Percentiles rank a stretch among this genome's conserved stretches.
These are phyloP conservation scores for Globicephala melas DNA, from an alignment of 2,113 vertebrate species.

Conservation along the genomic window DNA sequence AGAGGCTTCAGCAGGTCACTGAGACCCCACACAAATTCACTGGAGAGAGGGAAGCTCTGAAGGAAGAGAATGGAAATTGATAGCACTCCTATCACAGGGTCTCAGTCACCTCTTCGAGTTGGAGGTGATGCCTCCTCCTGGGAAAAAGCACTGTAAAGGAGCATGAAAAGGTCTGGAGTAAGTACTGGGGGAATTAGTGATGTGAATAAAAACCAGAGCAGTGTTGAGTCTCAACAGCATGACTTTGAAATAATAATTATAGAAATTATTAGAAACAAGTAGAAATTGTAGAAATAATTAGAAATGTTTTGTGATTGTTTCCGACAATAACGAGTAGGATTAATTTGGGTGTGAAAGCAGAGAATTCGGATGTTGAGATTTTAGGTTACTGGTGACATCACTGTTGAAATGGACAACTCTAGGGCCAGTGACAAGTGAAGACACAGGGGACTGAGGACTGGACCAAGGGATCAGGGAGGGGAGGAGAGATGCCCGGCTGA, in stretches of 20 bases:
- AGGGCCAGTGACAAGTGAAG: not conserved
- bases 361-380: slow-evolving; percentile 4
- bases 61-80: not conserved
- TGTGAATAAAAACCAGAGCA: not conserved
- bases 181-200: not conserved
- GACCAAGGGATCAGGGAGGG: not conserved
- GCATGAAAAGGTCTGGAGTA: not conserved
- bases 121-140: not conserved
- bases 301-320: not conserved
- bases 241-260: not conserved
- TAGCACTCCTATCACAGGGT: not conserved
- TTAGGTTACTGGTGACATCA: not conserved
- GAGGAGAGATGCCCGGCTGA: not conserved
- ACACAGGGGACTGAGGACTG: not conserved
- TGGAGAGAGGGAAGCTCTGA: not conserved
- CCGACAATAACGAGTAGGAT: not conserved
- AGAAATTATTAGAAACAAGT: not conserved
- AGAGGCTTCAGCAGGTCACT: not conserved
- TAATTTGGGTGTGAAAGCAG: not conserved
- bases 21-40: not conserved
- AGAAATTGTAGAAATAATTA: not conserved
- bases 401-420: not conserved
- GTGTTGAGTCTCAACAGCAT: not conserved
- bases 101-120: not conserved
- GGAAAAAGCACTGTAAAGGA: not conserved